These are phyloP conservation scores for Coelopa frigida DNA, from an alignment of 1,140 invertebrate genomes.

Conservation along the genomic window DNA sequence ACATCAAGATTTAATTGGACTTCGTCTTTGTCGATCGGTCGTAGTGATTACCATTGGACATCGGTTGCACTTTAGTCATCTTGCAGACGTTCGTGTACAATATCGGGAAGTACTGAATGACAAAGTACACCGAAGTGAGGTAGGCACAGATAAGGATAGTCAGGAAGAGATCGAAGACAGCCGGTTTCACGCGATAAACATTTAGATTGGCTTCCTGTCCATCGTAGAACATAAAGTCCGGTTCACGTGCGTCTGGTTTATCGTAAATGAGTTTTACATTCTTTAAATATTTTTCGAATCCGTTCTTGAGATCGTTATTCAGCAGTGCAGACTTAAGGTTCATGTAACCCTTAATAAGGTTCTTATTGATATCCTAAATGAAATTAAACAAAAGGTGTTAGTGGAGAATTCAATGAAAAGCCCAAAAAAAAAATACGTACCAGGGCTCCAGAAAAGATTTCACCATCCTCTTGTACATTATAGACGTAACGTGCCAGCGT, in stretches of 20 bases:
- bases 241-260: conserved; percentile 75
- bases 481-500: conserved; percentile 79
- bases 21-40: too few species aligned
- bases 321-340: conserved; percentile 32
- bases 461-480: conserved; percentile 51
- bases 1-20: too few species aligned
- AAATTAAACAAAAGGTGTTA: not conserved
- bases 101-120: conserved; percentile 64
- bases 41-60: too few species aligned
- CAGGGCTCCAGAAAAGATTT: conserved; percentile 31
- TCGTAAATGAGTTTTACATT: conserved; percentile 65
- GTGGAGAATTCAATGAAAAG: not conserved
- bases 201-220: conserved; percentile 69
- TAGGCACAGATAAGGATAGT: conserved; percentile 80
- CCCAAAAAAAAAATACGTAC: conserved; percentile 19
- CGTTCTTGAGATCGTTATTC: conserved; percentile 52
- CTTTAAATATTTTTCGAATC: conserved; percentile 68
- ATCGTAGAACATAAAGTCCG: conserved; percentile 89
- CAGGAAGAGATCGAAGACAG: conserved; percentile 92
- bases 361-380: conserved; percentile 30
- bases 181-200: conserved; percentile 93
- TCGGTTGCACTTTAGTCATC: conserved; percentile 25
- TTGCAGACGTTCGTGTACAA: conserved; percentile 50
- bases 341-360: conserved; percentile 32
- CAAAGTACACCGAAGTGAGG: conserved; percentile 71